A percentile compares a stretch with the other conserved stretches of the same genome.
These are phyloP conservation scores for Chaenogobius annularis DNA, from an alignment of 2,113 vertebrate species.

Conservation along the genomic window DNA sequence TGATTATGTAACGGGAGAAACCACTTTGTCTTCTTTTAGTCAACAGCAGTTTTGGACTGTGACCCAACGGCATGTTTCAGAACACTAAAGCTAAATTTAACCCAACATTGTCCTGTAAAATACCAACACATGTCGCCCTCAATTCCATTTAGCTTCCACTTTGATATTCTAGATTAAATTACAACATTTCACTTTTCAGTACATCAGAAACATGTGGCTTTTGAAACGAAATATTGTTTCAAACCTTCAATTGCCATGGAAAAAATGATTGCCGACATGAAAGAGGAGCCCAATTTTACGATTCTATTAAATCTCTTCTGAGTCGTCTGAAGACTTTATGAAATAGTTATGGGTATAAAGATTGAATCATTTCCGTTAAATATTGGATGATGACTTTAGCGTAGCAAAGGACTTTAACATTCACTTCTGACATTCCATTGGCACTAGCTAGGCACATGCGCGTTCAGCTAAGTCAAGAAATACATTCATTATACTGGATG, in stretches of 20 bases:
- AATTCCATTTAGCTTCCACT: not conserved
- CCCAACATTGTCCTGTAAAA: not conserved
- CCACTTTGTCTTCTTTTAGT: not conserved
- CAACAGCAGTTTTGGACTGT: not conserved
- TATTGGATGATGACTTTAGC: slow-evolving; percentile 27
- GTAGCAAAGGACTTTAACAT: not conserved
- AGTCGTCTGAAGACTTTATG: slow-evolving; percentile 27
- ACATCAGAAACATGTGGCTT: not conserved
- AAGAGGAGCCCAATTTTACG: slow-evolving; percentile 22
- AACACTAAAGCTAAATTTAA: slow-evolving; percentile 1
- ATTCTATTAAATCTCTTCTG: slow-evolving; percentile 27
- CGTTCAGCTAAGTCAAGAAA: not conserved
- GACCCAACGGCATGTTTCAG: not conserved
- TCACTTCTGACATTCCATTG: slow-evolving; percentile 9
- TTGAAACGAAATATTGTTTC: slow-evolving; percentile 3
- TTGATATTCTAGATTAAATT: not conserved
- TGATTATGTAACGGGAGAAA: not conserved
- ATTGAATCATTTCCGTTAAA: slow-evolving; percentile 47
- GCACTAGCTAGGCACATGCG: not conserved
- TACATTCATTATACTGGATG: slow-evolving; percentile 15
- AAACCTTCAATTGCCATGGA: slow-evolving; percentile 14
- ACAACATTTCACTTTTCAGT: no score
- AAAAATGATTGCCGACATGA: slow-evolving; percentile 24
- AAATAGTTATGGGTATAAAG: slow-evolving; percentile 26
- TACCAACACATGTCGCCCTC: not conserved